Conservation (phyloP, 1,140 invertebrate species). For the Drosophila orosa region DNA sequence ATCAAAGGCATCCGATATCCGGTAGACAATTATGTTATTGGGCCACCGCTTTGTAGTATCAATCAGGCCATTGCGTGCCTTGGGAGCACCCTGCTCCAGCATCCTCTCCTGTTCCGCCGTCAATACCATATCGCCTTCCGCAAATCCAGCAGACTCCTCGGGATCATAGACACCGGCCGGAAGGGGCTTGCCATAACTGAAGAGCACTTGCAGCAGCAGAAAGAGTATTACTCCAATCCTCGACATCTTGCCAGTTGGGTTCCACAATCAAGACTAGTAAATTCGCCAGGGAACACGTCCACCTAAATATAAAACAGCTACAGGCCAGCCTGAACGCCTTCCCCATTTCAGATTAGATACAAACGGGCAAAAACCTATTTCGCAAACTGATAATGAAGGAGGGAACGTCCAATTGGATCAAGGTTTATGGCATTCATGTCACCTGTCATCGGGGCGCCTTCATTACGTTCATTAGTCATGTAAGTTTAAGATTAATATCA, state of each 20-base stretch:
- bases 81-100: conserved; percentile 33
- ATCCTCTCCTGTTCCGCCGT: conserved; percentile 75
- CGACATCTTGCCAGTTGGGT: conserved; percentile 57
- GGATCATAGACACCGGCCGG: conserved; percentile 46
- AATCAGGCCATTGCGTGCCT: conserved; percentile 86
- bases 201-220: conserved; percentile 24
- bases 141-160: conserved; percentile 61
- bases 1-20: conserved; percentile 85
- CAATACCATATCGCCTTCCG: conserved; percentile 85
- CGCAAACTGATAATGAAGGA: conserved; percentile 32
- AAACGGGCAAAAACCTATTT: conserved; percentile 38
- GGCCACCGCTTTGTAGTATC: conserved; percentile 87
- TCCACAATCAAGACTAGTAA: conserved; percentile 40
- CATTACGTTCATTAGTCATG: conserved; percentile 40
- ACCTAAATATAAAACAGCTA: conserved; percentile 38
- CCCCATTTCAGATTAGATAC: conserved; percentile 37
- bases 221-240: conserved; percentile 26
- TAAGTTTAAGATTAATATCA: conserved; percentile 32
- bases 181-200: conserved; percentile 28
- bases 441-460: not conserved
- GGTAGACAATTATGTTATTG: conserved; percentile 87
- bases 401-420: conserved; percentile 27
- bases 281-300: conserved; percentile 1
- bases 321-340: not conserved
- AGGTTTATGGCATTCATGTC: conserved; percentile 19